A percentile compares a stretch with the other conserved stretches of the same genome.
Conservation (phyloP, 2,888 invertebrate genomes). For the Axea sp. region DNA sequence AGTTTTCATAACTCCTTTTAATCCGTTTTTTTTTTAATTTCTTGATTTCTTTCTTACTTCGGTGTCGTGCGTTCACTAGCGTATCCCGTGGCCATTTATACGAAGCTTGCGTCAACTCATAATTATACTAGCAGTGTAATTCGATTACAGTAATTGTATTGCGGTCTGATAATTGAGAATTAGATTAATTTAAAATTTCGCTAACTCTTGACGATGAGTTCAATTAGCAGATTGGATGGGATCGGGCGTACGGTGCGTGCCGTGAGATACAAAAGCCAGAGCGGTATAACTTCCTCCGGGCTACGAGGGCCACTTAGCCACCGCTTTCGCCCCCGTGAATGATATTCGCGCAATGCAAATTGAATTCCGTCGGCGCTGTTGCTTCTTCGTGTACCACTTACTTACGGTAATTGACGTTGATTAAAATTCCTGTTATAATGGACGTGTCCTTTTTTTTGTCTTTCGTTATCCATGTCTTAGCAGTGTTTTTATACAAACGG, state of each 20-base stretch:
- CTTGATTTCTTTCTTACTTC: background rate
- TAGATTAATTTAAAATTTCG: constrained; percentile 76
- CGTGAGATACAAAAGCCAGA: constrained; percentile 29
- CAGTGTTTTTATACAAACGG: background rate
- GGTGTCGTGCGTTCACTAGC: background rate
- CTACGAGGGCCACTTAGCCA: constrained; percentile 58
- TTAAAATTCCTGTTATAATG: constrained; percentile 71
- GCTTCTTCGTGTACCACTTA: constrained; percentile 66
- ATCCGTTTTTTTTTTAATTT: constrained; percentile 1
- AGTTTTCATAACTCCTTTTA: too few species aligned
- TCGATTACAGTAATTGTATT: constrained; percentile 75
- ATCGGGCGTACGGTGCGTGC: constrained; percentile 39
- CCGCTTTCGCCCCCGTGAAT: constrained; percentile 49
- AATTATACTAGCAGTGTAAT: constrained; percentile 74
- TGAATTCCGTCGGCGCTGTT: constrained; percentile 67
- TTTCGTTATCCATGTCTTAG: constrained; percentile 1
- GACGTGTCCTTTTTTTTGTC: too few species aligned
- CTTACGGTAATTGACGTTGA: constrained; percentile 72
- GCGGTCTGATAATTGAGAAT: constrained; percentile 73
- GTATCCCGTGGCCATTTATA: constrained; percentile 27
- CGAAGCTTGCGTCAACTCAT: constrained; percentile 57
- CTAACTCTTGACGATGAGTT: constrained; percentile 65
- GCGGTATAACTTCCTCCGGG: constrained; percentile 51
- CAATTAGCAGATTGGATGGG: constrained; percentile 68
- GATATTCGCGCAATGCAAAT: constrained; percentile 66